Evolutionary conservation across 2,113 vertebrate genomes (phyloP).

Genomic region (Bubo blakistoni): DNA sequence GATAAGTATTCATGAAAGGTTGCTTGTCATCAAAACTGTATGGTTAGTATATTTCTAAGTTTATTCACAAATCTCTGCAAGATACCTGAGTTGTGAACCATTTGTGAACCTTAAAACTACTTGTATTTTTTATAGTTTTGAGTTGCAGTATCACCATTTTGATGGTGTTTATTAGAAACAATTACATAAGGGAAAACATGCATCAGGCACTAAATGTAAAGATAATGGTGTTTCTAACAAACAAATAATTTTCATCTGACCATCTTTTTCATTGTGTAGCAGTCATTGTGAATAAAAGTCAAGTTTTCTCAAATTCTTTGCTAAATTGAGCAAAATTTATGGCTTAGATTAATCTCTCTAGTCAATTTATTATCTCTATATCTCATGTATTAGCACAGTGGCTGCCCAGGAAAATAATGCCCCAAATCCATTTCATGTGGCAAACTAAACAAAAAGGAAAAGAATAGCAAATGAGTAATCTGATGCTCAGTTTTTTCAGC

Average conservation of each 20-base stretch:
- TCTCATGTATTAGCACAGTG: background rate
- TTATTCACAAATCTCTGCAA: background rate
- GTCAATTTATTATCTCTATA: background rate
- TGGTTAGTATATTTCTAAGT: background rate
- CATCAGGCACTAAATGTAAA: background rate
- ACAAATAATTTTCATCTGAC: background rate
- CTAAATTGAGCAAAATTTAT: background rate
- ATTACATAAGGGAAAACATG: background rate
- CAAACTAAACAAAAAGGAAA: background rate
- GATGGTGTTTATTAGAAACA: background rate
- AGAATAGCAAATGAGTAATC: background rate
- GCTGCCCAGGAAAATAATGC: background rate
- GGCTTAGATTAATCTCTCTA: background rate
- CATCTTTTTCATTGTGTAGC: background rate
- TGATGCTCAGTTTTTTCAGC: background rate
- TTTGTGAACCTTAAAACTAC: background rate
- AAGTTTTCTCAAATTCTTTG: background rate
- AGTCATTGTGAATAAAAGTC: background rate
- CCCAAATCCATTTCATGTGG: background rate
- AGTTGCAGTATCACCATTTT: background rate
- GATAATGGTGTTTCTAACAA: accelerated
- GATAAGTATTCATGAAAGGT: background rate
- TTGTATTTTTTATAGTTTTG: background rate
- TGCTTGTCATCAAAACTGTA: background rate
- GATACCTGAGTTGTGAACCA: background rate